Conservation (phyloP, 2,113 vertebrate species). For the Ursus arctos region DNA sequence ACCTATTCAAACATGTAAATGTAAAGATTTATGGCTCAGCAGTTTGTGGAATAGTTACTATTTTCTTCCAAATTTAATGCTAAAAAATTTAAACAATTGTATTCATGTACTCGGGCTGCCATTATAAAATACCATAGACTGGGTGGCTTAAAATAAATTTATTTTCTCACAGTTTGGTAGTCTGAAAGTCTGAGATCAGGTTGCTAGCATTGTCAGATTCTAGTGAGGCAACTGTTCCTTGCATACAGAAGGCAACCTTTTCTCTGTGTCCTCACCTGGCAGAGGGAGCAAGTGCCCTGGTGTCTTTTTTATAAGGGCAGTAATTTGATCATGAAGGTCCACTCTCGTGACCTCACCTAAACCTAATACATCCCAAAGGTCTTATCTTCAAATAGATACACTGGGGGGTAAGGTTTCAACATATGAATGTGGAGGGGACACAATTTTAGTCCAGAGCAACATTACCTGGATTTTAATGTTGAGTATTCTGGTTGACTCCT, state of each 20-base stretch:
- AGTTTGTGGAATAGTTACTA: not conserved
- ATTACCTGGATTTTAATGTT: not conserved
- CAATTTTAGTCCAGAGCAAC: not conserved
- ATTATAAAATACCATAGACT: not conserved
- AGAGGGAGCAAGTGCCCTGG: not conserved
- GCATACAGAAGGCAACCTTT: not conserved
- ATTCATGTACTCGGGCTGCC: not conserved
- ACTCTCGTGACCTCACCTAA: not conserved
- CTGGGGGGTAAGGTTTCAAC: not conserved
- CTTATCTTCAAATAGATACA: not conserved
- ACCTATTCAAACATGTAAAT: not conserved
- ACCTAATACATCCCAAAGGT: not conserved
- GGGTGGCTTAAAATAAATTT: not conserved
- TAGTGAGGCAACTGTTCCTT: not conserved
- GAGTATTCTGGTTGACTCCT: not conserved
- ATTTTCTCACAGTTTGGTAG: not conserved
- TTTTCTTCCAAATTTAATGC: slow-evolving; percentile 32
- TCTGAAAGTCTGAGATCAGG: not conserved
- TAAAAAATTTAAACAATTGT: not conserved
- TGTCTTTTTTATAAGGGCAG: not conserved
- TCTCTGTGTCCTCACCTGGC: not conserved
- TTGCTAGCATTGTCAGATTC: not conserved
- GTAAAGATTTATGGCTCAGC: not conserved
- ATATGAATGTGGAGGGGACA: not conserved
- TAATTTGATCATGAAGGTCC: not conserved